phyloP scores from a whole-genome alignment of 1,140 invertebrate genomes.

The Maconellicoccus hirsutus region DNA sequence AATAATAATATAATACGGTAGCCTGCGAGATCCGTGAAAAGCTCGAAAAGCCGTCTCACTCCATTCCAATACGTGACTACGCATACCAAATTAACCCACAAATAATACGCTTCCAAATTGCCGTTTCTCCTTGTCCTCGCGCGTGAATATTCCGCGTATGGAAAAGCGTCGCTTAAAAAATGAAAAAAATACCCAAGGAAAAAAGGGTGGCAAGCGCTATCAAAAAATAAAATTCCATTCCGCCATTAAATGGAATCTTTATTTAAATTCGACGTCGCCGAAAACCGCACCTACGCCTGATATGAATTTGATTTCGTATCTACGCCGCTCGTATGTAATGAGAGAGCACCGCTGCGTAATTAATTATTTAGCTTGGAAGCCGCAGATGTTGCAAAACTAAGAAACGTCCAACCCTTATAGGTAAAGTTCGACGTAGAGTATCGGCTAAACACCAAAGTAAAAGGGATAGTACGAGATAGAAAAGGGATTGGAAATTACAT shows the following conservation, averaged over 20 bases:
- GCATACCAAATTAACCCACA: neutral
- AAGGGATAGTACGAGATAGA: neutral
- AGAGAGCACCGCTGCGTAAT: neutral
- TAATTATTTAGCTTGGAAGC: neutral
- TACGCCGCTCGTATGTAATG: neutral
- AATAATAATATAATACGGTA: too few relatives aligned
- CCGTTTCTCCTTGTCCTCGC: neutral
- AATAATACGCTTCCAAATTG: neutral
- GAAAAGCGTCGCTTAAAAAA: neutral
- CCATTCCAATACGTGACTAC: neutral
- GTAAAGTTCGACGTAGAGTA: neutral
- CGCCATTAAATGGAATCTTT: neutral
- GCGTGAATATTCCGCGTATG: neutral
- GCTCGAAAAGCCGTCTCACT: neutral
- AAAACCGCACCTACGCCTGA: too few relatives aligned
- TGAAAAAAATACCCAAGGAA: neutral
- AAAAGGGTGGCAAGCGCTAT: neutral
- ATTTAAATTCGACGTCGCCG: neutral
- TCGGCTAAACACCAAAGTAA: neutral
- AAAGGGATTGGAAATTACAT: conserved; percentile 9
- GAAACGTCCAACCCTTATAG: neutral
- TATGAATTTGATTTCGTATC: neutral
- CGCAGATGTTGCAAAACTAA: neutral
- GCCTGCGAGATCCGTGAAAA: neutral
- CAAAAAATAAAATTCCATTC: neutral